Evolutionary conservation across 2,797 vertebrate genomes (phyloP).

Genomic region (Hirundo rustica): DNA sequence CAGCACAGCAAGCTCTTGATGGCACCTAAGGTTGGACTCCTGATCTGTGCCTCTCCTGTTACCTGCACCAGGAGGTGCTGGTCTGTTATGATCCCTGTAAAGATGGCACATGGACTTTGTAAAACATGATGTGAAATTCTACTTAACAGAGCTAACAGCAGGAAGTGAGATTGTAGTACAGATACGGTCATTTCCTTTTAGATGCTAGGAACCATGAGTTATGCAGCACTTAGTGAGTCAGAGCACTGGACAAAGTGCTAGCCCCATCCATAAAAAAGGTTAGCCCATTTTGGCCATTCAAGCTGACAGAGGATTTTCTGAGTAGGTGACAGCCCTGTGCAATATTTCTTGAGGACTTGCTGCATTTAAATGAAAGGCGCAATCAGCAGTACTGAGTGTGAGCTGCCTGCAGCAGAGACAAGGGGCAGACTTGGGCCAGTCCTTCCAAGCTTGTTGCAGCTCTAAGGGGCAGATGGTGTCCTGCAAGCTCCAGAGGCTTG

Average conservation of each 20-base stretch:
- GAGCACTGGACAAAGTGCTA: not conserved
- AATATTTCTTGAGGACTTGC: not conserved
- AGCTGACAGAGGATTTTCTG: not conserved
- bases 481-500: not conserved
- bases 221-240: not conserved
- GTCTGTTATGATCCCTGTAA: not conserved
- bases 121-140: not conserved
- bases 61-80: not conserved
- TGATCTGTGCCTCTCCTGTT: not conserved
- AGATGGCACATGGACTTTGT: not conserved
- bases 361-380: not conserved
- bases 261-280: not conserved
- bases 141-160: not conserved
- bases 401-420: not conserved
- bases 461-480: not conserved
- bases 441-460: not conserved
- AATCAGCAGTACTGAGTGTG: not conserved
- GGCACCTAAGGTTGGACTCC: not conserved
- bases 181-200: not conserved
- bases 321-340: not conserved
- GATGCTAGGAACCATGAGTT: not conserved
- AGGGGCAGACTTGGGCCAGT: not conserved
- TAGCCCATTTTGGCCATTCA: rapidly evolving
- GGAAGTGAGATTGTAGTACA: not conserved
- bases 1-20: not conserved